phyloP scores from a whole-genome alignment of 1,140 invertebrate genomes.

The Drosophila kikkawai region DNA sequence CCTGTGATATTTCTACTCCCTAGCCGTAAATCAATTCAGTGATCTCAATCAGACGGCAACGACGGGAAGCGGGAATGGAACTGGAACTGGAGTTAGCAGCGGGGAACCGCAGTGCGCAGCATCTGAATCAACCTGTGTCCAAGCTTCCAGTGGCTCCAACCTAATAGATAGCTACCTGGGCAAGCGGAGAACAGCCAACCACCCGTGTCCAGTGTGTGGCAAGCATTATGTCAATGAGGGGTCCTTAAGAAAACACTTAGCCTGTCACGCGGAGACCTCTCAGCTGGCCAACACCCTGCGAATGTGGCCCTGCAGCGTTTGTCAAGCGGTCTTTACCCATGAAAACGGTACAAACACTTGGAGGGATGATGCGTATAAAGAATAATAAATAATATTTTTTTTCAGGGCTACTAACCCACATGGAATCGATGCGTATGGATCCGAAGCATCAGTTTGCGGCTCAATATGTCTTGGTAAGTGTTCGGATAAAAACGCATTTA shows the following conservation, averaged over 20 bases:
- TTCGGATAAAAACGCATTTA: not conserved
- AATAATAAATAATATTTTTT: conserved; percentile 55
- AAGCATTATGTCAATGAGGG: conserved; percentile 98
- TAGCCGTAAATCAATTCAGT: conserved; percentile 49
- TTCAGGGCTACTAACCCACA: conserved; percentile 94
- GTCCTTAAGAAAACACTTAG: conserved; percentile 95
- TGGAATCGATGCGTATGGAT: conserved; percentile 98
- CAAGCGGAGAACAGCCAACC: conserved; percentile 95
- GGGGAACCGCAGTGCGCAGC: conserved; percentile 33
- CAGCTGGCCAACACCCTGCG: conserved; percentile 93
- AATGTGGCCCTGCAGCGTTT: conserved; percentile 97
- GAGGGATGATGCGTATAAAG: not conserved
- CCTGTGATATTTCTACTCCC: conserved; percentile 25
- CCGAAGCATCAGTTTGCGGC: conserved; percentile 98
- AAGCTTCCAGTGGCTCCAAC: conserved; percentile 33
- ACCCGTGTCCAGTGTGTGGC: conserved; percentile 96
- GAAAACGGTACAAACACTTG: conserved; percentile 91
- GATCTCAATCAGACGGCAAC: conserved; percentile 32
- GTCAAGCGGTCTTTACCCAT: conserved; percentile 96
- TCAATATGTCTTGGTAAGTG: conserved; percentile 91
- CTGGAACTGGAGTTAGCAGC: not conserved
- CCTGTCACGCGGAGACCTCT: conserved; percentile 95
- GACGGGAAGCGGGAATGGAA: conserved; percentile 29
- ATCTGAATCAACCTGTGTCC: conserved; percentile 49
- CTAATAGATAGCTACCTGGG: conserved; percentile 91